Evolutionary conservation across 2,888 invertebrate species (phyloP).

Genomic region (Nomada flava): DNA sequence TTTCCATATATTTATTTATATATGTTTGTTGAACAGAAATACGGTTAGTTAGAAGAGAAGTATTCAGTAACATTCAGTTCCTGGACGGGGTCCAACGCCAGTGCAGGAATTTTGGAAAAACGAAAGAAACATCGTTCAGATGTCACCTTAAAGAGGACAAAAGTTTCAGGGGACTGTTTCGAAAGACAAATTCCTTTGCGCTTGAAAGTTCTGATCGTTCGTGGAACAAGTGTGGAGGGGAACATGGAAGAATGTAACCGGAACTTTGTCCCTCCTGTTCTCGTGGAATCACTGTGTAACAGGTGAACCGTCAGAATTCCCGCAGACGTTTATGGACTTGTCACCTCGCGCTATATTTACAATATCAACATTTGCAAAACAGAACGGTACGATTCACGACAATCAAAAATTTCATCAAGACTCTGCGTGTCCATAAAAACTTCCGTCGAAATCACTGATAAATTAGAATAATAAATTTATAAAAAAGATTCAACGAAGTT

Average conservation of each 20-base stretch:
- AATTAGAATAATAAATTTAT: no score
- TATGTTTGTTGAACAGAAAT: not conserved
- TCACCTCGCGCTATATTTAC: not conserved
- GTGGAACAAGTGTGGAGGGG: not conserved
- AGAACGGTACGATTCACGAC: no score
- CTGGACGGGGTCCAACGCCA: slow-evolving; percentile 22
- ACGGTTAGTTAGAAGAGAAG: slow-evolving; percentile 6
- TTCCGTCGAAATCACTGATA: no score
- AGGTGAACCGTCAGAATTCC: slow-evolving; percentile 49
- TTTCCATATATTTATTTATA: no score
- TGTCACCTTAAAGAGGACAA: slow-evolving; percentile 12
- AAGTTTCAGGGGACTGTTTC: slow-evolving; percentile 24
- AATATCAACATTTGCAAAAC: no score
- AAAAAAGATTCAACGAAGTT: no score
- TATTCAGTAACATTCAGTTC: slow-evolving; percentile 16
- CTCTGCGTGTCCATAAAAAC: no score
- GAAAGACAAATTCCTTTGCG: slow-evolving; percentile 42
- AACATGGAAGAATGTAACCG: not conserved
- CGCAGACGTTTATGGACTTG: slow-evolving; percentile 12
- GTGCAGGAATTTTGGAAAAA: slow-evolving; percentile 15
- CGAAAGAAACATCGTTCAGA: not conserved
- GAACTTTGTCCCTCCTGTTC: slow-evolving; percentile 3
- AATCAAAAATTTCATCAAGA: no score
- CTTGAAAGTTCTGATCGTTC: slow-evolving; percentile 35
- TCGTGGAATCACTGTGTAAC: slow-evolving; percentile 43